Evolutionary conservation across 2,113 vertebrate species (phyloP).

Genomic region (Galeopterus variegatus): DNA sequence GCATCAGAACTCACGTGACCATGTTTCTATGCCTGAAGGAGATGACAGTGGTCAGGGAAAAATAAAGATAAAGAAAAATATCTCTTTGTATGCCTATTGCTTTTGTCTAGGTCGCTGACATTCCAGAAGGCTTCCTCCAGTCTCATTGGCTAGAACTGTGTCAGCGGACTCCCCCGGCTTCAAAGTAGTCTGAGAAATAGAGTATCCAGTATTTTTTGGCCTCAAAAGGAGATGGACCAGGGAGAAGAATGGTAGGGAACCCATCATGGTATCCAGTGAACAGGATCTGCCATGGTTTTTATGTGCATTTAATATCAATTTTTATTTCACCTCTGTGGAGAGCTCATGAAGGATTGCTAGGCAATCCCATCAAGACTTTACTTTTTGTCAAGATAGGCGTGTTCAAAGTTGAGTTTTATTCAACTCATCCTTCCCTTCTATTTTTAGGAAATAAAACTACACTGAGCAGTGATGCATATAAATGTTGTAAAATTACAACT

Average conservation of each 20-base stretch:
- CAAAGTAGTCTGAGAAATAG: not conserved
- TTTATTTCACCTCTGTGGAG: not conserved
- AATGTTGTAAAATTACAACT: not conserved
- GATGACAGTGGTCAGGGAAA: not conserved
- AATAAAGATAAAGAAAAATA: not conserved
- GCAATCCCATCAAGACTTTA: not conserved
- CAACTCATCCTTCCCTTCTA: not conserved
- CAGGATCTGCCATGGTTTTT: not conserved
- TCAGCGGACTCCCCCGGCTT: not conserved
- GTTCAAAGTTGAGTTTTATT: constrained; percentile 26
- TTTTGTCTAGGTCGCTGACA: not conserved
- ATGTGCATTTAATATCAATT: not conserved
- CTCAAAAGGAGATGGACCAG: not conserved
- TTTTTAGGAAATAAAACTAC: constrained; percentile 37
- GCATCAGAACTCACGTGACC: not conserved
- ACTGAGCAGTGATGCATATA: not conserved
- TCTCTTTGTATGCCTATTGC: not conserved
- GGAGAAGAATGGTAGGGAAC: not conserved
- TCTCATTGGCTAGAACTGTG: not conserved
- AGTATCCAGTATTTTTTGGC: not conserved
- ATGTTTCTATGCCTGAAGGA: not conserved
- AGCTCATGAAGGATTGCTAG: not conserved
- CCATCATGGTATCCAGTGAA: not conserved
- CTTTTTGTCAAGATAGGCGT: not conserved
- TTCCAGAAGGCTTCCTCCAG: not conserved